These are phyloP conservation scores for Drosophila paracracens DNA, from an alignment of 2,888 invertebrate genomes.

Conservation along the genomic window DNA sequence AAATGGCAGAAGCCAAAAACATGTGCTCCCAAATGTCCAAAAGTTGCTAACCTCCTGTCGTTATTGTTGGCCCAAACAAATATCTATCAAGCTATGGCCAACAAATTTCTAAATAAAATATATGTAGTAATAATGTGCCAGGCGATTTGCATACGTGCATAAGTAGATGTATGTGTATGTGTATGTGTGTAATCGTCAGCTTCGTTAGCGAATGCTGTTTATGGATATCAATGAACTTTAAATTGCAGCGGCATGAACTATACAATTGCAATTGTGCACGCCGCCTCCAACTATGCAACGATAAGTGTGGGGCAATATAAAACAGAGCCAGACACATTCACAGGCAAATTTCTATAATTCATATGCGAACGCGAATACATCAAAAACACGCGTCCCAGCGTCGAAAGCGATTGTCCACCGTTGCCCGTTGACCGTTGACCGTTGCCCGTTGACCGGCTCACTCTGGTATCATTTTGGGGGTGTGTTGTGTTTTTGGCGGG, in stretches of 20 bases:
- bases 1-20: slow-evolving; percentile 58
- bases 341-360: slow-evolving; percentile 71
- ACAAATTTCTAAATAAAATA: slow-evolving; percentile 59
- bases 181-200: slow-evolving; percentile 23
- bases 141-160: slow-evolving; percentile 55
- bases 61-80: slow-evolving; percentile 23
- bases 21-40: slow-evolving; percentile 50
- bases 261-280: slow-evolving; percentile 66
- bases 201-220: slow-evolving; percentile 68
- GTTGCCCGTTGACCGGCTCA: slow-evolving; percentile 8
- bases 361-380: slow-evolving; percentile 40
- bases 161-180: not conserved
- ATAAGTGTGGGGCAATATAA: slow-evolving; percentile 35
- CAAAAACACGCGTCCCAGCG: slow-evolving; percentile 49
- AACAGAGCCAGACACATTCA: slow-evolving; percentile 76
- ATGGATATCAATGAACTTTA: slow-evolving; percentile 80
- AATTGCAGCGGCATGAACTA: slow-evolving; percentile 67
- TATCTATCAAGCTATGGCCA: slow-evolving; percentile 34
- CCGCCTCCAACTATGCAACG: slow-evolving; percentile 69
- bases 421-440: slow-evolving; percentile 1
- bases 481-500: slow-evolving; percentile 14
- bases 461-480: slow-evolving; percentile 2
- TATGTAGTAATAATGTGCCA: slow-evolving; percentile 43
- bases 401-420: slow-evolving; percentile 43
- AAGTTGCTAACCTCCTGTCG: slow-evolving; percentile 10